phyloP scores from a whole-genome alignment of 2,888 invertebrate genomes.

The Drosophila anomalipes region DNA sequence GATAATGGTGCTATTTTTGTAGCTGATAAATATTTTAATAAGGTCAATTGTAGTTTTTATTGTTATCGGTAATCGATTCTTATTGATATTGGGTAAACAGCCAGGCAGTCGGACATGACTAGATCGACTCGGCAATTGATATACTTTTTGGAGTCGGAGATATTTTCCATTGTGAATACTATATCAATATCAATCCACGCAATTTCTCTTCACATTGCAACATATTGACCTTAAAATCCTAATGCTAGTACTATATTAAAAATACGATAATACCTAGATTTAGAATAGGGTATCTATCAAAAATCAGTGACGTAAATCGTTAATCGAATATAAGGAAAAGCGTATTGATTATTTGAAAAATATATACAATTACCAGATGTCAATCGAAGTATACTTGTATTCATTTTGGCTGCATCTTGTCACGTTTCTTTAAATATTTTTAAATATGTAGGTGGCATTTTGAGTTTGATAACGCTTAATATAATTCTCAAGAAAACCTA shows the following conservation, averaged over 20 bases:
- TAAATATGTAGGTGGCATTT: background rate
- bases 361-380: background rate
- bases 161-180: background rate
- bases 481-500: background rate
- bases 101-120: no score
- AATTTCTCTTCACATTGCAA: background rate
- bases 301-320: background rate
- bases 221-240: no score
- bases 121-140: no score
- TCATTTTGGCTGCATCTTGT: background rate
- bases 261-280: background rate
- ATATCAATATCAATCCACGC: background rate
- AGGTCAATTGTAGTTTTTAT: no score
- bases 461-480: background rate
- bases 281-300: background rate
- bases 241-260: background rate
- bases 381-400: background rate
- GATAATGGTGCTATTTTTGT: no score
- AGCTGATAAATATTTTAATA: no score
- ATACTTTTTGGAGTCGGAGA: background rate
- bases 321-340: background rate
- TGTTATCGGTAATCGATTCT: no score
- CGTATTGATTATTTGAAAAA: background rate
- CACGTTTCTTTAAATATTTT: background rate
- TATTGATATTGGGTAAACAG: no score